phyloP scores from a whole-genome alignment of 2,888 invertebrate species.

The Eubasilissa splendida region DNA sequence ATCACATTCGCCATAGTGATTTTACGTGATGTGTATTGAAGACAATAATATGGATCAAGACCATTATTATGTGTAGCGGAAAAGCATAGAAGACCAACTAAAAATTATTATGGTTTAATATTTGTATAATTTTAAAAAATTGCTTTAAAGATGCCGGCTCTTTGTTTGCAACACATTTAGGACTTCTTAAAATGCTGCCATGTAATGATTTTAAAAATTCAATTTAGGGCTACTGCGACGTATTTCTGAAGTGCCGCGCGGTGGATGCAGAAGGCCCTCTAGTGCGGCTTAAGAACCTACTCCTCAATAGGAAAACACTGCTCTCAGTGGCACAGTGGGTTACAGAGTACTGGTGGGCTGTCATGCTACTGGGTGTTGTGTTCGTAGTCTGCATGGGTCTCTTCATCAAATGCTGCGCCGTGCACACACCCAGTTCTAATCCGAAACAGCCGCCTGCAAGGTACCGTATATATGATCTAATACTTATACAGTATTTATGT shows the following conservation, averaged over 20 bases:
- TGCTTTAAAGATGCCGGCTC: too few relatives aligned
- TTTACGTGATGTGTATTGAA: too few relatives aligned
- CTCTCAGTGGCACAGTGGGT: constrained; percentile 94
- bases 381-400: constrained; percentile 97
- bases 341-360: constrained; percentile 96
- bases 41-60: too few relatives aligned
- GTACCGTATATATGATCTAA: constrained; percentile 59
- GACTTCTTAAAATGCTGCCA: too few relatives aligned
- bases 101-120: too few relatives aligned
- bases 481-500: not conserved
- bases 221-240: constrained; percentile 96
- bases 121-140: too few relatives aligned
- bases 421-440: constrained; percentile 99
- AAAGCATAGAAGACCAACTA: too few relatives aligned
- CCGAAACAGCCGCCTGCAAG: constrained; percentile 97
- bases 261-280: constrained; percentile 99
- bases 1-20: too few relatives aligned
- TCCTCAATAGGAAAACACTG: constrained; percentile 92
- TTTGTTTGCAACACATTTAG: too few relatives aligned
- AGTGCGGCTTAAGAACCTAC: constrained; percentile 94
- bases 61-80: too few relatives aligned
- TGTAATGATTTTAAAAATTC: too few relatives aligned
- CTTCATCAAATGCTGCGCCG: constrained; percentile 99
- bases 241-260: constrained; percentile 97
- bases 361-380: constrained; percentile 91